phyloP scores from a whole-genome alignment of 2,888 invertebrate species.

The Limnephilus marmoratus region DNA sequence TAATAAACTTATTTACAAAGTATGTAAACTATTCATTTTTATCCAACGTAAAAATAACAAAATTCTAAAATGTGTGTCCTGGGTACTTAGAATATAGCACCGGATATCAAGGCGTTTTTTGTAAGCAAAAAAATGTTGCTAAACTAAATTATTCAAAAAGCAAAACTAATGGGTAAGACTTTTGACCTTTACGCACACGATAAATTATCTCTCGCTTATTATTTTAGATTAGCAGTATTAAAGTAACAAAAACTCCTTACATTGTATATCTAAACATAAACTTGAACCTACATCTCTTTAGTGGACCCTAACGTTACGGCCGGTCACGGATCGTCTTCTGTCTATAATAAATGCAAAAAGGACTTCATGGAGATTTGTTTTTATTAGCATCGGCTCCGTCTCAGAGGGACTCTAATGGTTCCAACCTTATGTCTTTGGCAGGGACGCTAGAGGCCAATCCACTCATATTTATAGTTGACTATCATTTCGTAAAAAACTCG shows the following conservation, averaged over 20 bases:
- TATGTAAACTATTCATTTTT: too few relatives aligned
- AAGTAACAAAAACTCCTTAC: not conserved
- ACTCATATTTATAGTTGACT: not conserved
- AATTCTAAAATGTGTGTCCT: too few relatives aligned
- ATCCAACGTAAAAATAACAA: too few relatives aligned
- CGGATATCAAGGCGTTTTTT: too few relatives aligned
- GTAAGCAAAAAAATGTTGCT: not conserved
- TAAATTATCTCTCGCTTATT: not conserved
- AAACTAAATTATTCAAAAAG: not conserved
- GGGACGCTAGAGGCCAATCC: not conserved
- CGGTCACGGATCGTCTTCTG: not conserved
- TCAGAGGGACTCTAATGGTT: not conserved
- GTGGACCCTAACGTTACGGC: not conserved
- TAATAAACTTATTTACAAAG: too few relatives aligned
- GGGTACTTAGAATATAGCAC: too few relatives aligned
- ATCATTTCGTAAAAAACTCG: not conserved
- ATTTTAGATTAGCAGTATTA: not conserved
- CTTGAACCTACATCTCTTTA: not conserved
- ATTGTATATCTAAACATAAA: not conserved
- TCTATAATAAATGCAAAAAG: slow-evolving; percentile 2
- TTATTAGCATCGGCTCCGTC: not conserved
- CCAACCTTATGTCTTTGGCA: not conserved
- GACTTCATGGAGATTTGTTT: not conserved
- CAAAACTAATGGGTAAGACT: not conserved
- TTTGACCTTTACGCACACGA: not conserved